Base-by-base conservation (phyloP, 2,888 invertebrate species). In the Baccha elongata region DNA sequence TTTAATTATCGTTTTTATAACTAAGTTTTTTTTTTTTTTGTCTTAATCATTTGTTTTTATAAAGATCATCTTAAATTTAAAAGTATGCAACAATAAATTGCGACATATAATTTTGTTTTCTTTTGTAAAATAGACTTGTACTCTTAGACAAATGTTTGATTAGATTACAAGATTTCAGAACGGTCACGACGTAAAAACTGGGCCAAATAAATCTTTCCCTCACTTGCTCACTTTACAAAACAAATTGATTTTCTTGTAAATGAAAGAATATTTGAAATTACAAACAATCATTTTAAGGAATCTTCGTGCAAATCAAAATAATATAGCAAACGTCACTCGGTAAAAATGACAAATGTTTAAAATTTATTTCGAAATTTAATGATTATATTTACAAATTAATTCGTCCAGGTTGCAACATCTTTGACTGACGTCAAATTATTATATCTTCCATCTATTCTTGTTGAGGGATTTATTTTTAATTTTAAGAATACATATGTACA, bases 301-400 rank as follows among this genome's bases (percentile, higher is more conserved):
- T 64, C 21, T n/a, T 64, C 50, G 48, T n/a, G n/a, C 42, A 75
- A 80, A 75, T 62, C 26, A 72, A 48, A 65, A 53, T n/a, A n/a
- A n/a, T n/a, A n/a, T n/a, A n/a, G n/a, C 65, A 71, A 67, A 69
- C 73, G 78, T 78, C 83, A 73, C 64, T 50, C 52, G 3, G 19
- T 23, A n/a, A 17, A 42, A 73, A 73, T 73, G 83, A 83, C 64
- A 83, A 78, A 83, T 83, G 62, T 19, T n/a, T 13, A 17, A 76
- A 65, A 75, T 76, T 76, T 52, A 78, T 83, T 83, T 83, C 83
- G 73, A 83, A 83, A 83, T 64, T n/a, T n/a, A 67, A 71, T 74
- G 58, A 69, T 71, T 58, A 65, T 42, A 76, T 83, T 68, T 68
- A 73, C 62, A 44, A 83, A 68, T 73, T 78, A 64, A 83, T 83